Evolutionary conservation across 2,888 invertebrate genomes (phyloP), one percentile per base, ranked within the genome.

Genomic region (Cryptus armator): DNA sequence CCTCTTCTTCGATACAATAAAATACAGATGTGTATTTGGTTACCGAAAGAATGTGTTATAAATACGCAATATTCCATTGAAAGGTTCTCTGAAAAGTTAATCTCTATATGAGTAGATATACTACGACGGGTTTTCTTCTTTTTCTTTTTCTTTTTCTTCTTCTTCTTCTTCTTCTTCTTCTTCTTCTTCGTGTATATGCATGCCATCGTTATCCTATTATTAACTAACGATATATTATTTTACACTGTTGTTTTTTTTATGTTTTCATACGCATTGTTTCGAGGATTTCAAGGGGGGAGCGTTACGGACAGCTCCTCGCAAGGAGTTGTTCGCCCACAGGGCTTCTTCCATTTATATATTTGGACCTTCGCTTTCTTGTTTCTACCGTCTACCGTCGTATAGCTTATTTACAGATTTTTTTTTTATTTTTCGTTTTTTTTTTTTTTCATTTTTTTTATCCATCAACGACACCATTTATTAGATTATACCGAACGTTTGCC

Each of bases 201-300:
- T 89, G 90, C 90, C 90, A 89, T 89, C 89, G 88, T 37, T 89
- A 88, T 89, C 82, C 88, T 88, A 91, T 90, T 90, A 91, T 88
- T 89, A 91, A 90, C 91, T 90, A 92, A 92, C 89, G 89, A 93
- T 90, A 91, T 93, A 92, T 92, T 93, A 93, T 92, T 90, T 92
- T 93, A 93, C 92, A 93, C 86, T 90, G 90, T 88, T 78, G 53
- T 71, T 67, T 51, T 75, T 51, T 19, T 62, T 10, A 14, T 66
- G 43, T 80, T 77, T 84, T 72, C 67, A 66, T 80, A 66, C 80
- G 68, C 74, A 81, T 85, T 79, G 75, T 83, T 83, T 76, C 78
- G 77, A 75, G 81, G 80, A 24, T 78, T 86, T 79, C 59, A 59
- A 64, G 66, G 68, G 78, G 70, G 59, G 68, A 71, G 24, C 48